These are phyloP conservation scores for Podarcis raffonei DNA, from an alignment of 2,113 vertebrate genomes.

Conservation along the genomic window DNA sequence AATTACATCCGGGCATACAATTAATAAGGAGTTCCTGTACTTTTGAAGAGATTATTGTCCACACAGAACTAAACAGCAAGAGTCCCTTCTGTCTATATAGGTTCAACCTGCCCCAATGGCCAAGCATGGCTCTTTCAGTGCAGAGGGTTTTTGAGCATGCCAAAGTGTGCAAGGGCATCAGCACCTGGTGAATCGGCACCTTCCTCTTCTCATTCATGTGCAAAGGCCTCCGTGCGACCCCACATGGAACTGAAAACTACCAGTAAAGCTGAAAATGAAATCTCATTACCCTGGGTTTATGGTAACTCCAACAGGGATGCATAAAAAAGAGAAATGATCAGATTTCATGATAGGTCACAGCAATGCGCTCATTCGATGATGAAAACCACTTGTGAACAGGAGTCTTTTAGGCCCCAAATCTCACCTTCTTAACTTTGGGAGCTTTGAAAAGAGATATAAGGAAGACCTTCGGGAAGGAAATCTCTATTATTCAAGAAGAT, in stretches of 20 bases:
- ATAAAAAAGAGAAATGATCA: neutral
- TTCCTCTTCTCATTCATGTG: neutral
- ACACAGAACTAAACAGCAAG: neutral
- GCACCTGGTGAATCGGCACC: neutral
- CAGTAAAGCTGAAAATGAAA: neutral
- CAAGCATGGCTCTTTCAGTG: neutral
- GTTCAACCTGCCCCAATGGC: neutral
- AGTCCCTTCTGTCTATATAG: neutral
- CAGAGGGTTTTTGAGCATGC: neutral
- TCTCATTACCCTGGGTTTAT: neutral
- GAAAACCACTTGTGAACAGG: neutral
- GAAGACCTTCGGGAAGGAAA: neutral
- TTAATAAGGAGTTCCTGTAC: neutral
- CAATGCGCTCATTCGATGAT: rapidly evolving
- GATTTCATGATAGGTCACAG: neutral
- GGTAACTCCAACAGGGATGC: neutral
- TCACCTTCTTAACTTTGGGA: neutral
- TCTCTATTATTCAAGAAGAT: neutral
- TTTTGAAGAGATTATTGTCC: neutral
- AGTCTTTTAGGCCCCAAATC: neutral
- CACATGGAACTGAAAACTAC: neutral
- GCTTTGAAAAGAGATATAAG: neutral
- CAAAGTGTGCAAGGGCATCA: neutral
- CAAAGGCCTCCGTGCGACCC: conserved; percentile 22
- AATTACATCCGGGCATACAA: conserved; percentile 27